Percentiles rank a stretch among this genome's conserved stretches.
Conservation (phyloP, 2,113 vertebrate species). For the Hemibagrus wyckioides region DNA sequence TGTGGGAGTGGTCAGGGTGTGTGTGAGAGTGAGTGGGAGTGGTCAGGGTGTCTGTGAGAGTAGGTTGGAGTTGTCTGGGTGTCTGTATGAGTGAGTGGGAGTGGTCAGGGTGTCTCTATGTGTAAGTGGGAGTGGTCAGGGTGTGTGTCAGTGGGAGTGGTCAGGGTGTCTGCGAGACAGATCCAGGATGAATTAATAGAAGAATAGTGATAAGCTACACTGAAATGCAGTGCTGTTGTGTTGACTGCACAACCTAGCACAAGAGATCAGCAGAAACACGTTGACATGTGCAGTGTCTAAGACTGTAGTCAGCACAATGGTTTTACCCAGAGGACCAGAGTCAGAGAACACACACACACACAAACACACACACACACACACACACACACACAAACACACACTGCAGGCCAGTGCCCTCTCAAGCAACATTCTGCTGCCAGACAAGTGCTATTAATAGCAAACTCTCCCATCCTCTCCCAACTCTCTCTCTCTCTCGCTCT, state of each 20-base stretch:
- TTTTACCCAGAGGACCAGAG: slow-evolving; percentile 1
- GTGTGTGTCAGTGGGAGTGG: background rate
- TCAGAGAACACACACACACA: slow-evolving; percentile 17
- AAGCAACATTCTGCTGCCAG: slow-evolving; percentile 36
- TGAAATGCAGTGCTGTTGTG: background rate
- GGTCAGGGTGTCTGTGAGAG: background rate
- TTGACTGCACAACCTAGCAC: background rate
- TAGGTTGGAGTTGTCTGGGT: background rate
- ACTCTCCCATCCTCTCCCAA: background rate
- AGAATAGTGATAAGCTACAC: background rate
- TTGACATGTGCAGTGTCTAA: slow-evolving; percentile 13
- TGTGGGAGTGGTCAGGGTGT: background rate
- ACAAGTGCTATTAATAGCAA: slow-evolving; percentile 47
- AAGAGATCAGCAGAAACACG: background rate
- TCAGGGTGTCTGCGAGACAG: background rate
- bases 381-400: slow-evolving; percentile 29
- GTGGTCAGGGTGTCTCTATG: background rate
- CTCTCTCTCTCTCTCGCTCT: slow-evolving; percentile 7
- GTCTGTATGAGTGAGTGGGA: background rate
- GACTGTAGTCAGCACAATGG: slow-evolving; percentile 21
- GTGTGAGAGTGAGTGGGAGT: background rate
- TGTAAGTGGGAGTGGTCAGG: background rate
- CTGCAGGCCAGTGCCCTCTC: slow-evolving; percentile 27
- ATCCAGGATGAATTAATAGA: too few relatives aligned
- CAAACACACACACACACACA: slow-evolving; percentile 26